Evolutionary conservation across 2,888 invertebrate genomes (phyloP), one percentile per base, ranked within the genome.

Genomic region (Leptothorax acervorum): DNA sequence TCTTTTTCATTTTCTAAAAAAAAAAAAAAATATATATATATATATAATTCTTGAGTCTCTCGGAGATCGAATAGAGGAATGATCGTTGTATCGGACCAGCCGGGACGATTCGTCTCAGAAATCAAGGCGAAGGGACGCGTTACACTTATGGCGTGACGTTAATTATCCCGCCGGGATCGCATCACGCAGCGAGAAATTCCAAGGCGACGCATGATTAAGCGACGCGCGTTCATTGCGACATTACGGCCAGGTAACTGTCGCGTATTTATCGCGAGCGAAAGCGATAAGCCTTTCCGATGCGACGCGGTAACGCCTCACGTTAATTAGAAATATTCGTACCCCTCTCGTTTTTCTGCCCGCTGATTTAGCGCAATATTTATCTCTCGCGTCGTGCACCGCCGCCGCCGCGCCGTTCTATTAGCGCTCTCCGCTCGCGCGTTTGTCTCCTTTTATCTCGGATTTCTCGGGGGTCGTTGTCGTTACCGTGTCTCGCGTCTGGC

Each of bases 291-390:
- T 71, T 31, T 63, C 15, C 71, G 55, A 70, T 8, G 45, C 31
- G 81, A 81, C 83, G 84, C 71, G 74, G 86, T 85, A 89, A 89
- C 73, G 81, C 83, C 81, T 65, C 74, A 57, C 89, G 89, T 90
- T 90, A 90, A 90, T 90, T 90, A 90, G 85, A 89, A 90, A 90
- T 90, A 90, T 89, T 87, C 86, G 87, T 76, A 85, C 63, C 45
- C 73, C 78, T 71, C 83, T 62, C 86, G 45, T 28, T 70, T 83
- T 87, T 85, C 84, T 82, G 83, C 51, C 55, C 35, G 82, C 82
- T 88, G 88, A 86, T 89, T 88, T 86, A 90, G 75, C 62, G 66
- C 90, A 82, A 83, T 74, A 82, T 75, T 63, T 81, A 85, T 74
- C 81, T 63, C 75, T 12, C 62, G 15, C 15, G 62, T 28, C 65